phyloP scores from a whole-genome alignment of 2,113 vertebrate species.

The Triplophysa rosa region DNA sequence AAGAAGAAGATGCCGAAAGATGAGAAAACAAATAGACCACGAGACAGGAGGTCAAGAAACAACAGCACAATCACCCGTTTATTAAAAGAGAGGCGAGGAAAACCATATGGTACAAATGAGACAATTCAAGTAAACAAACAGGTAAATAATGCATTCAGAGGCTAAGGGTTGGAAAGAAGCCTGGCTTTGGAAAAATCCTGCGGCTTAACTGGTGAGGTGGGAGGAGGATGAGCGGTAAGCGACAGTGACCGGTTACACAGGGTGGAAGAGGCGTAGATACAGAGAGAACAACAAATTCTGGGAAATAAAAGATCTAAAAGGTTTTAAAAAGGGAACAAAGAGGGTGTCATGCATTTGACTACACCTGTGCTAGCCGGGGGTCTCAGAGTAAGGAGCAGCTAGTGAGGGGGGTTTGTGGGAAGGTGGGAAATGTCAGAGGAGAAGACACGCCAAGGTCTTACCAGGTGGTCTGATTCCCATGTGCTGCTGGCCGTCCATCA shows the following conservation, averaged over 20 bases:
- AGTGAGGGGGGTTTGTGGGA: conserved; percentile 23
- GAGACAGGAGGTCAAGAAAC: conserved; percentile 34
- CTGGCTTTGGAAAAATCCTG: conserved; percentile 34
- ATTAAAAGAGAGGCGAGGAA: conserved; percentile 61
- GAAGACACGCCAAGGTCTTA: conserved; percentile 71
- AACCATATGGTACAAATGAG: conserved; percentile 84
- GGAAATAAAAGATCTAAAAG: conserved; percentile 59
- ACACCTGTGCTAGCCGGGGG: conserved; percentile 44
- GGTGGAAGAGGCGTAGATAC: conserved; percentile 13
- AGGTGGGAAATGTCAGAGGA: conserved; percentile 36
- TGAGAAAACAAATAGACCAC: conserved; percentile 69
- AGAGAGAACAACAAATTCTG: conserved; percentile 66
- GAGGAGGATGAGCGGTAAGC: conserved; percentile 10
- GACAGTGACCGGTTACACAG: conserved; percentile 8
- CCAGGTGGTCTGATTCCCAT: conserved; percentile 99
- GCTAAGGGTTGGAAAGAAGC: conserved; percentile 51
- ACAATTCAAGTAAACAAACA: conserved; percentile 76
- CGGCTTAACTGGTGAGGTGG: conserved; percentile 24
- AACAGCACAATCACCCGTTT: conserved; percentile 37
- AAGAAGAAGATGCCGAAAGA: conserved; percentile 80
- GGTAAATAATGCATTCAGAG: conserved; percentile 77
- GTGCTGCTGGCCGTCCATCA: conserved; percentile 99
- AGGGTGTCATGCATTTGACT: conserved; percentile 27
- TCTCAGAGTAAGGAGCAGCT: conserved; percentile 21
- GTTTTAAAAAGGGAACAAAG: neutral